Percentiles rank a stretch among this genome's conserved stretches.
Evolutionary conservation across 23 tunicate species (phyloP).

Genomic region (Diplosoma virens): DNA sequence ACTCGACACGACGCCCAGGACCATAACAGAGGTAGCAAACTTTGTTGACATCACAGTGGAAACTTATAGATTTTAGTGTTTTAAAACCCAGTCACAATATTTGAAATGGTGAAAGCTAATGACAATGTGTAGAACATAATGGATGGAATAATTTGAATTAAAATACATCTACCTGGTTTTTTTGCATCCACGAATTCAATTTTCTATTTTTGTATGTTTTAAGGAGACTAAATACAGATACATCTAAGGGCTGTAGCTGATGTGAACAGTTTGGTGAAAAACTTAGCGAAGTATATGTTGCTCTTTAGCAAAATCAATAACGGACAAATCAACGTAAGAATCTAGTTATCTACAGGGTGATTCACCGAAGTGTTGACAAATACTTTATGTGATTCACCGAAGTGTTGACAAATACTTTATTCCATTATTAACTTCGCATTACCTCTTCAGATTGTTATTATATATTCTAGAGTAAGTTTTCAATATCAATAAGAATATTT

Average conservation of each 20-base stretch:
- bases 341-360: no score
- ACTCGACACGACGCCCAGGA: no score
- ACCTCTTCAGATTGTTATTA: no score
- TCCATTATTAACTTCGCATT: no score
- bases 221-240: background rate
- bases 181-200: conserved; percentile 2
- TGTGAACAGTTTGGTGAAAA: conserved; percentile 9
- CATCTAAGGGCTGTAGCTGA: conserved; percentile 7
- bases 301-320: no score
- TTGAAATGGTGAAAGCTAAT: background rate
- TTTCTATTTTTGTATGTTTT: background rate
- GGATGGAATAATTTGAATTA: background rate
- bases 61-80: background rate
- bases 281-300: background rate
- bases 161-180: background rate
- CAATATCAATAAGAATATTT: no score
- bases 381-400: no score
- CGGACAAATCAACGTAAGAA: background rate
- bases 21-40: no score
- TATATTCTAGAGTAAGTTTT: no score
- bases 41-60: no score
- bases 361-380: no score
- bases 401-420: no score
- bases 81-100: background rate
- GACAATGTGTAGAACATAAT: background rate